Conservation (phyloP, 2,888 invertebrate genomes). For the Mythimna loreyi region DNA sequence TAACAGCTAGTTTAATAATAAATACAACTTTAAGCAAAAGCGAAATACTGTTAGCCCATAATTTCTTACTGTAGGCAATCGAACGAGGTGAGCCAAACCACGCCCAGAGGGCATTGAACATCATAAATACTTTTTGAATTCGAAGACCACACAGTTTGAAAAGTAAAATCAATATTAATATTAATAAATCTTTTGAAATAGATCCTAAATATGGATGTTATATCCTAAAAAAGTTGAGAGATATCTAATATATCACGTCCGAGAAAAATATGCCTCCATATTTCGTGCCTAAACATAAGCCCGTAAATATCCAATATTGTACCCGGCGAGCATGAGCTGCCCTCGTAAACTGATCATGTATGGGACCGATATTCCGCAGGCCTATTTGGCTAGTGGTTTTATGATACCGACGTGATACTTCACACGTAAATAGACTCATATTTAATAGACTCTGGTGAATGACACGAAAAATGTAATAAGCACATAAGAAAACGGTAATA, state of each 20-base stretch:
- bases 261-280: slow-evolving; percentile 17
- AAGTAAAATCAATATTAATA: slow-evolving; percentile 29
- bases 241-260: slow-evolving; percentile 29
- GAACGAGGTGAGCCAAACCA: slow-evolving; percentile 42
- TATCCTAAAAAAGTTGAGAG: slow-evolving; percentile 38
- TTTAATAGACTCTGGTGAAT: slow-evolving; percentile 7
- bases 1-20: slow-evolving; percentile 22
- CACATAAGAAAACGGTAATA: not conserved
- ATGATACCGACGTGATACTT: slow-evolving; percentile 16
- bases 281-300: slow-evolving; percentile 19
- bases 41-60: slow-evolving; percentile 44
- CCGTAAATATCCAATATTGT: slow-evolving; percentile 34
- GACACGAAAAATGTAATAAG: not conserved
- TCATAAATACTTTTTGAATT: slow-evolving; percentile 26
- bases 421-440: slow-evolving; percentile 1
- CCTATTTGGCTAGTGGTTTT: slow-evolving; percentile 25
- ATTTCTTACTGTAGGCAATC: slow-evolving; percentile 11
- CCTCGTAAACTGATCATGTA: slow-evolving; percentile 47
- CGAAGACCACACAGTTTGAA: slow-evolving; percentile 38
- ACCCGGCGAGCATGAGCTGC: slow-evolving; percentile 17
- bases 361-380: slow-evolving; percentile 17
- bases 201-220: slow-evolving; percentile 30
- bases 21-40: slow-evolving; percentile 16
- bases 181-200: slow-evolving; percentile 42
- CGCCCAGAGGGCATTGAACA: slow-evolving; percentile 34